Percentiles rank a stretch among this genome's conserved stretches.
These are phyloP conservation scores for Arothron firmamentum DNA, from an alignment of 2,113 vertebrate genomes.

Conservation along the genomic window DNA sequence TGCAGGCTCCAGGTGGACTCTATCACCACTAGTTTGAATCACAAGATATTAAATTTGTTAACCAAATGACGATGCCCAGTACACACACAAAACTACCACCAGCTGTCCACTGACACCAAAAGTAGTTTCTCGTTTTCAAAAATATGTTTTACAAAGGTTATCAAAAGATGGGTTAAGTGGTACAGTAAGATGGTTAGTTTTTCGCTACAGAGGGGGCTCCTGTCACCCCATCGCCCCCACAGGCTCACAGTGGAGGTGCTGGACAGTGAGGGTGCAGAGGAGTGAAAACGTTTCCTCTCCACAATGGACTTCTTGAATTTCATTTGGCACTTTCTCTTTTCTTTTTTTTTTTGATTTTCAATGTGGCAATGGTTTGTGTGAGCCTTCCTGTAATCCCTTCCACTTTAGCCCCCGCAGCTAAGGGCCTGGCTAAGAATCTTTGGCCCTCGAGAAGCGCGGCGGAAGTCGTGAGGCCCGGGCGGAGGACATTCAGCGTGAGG, in stretches of 20 bases:
- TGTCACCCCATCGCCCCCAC: neutral
- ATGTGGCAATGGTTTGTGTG: slow-evolving; percentile 17
- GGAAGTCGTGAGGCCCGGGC: slow-evolving; percentile 22
- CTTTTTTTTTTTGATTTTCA: slow-evolving; percentile 15
- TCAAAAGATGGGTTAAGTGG: slow-evolving; percentile 43
- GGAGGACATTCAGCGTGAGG: slow-evolving; percentile 21
- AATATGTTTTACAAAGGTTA: slow-evolving; percentile 54
- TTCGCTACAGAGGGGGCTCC: slow-evolving; percentile 31
- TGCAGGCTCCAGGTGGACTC: slow-evolving; percentile 3
- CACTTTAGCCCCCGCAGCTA: slow-evolving; percentile 31
- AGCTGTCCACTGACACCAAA: slow-evolving; percentile 12
- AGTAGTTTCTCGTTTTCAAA: slow-evolving; percentile 21
- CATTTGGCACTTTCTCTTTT: slow-evolving; percentile 5
- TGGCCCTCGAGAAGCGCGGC: slow-evolving; percentile 35
- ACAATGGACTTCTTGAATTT: slow-evolving; percentile 18
- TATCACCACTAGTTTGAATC: slow-evolving; percentile 24
- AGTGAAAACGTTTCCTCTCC: slow-evolving; percentile 15
- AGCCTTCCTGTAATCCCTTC: slow-evolving; percentile 43
- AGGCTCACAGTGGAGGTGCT: slow-evolving; percentile 52
- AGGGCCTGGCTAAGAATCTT: slow-evolving; percentile 40
- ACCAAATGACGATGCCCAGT: slow-evolving; percentile 41
- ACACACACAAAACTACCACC: slow-evolving; percentile 5
- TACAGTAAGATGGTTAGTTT: slow-evolving; percentile 1
- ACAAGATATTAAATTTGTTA: slow-evolving; percentile 54
- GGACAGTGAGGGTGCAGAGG: slow-evolving; percentile 20